Conservation (phyloP, 1,140 invertebrate species). For the Campodea augens region DNA sequence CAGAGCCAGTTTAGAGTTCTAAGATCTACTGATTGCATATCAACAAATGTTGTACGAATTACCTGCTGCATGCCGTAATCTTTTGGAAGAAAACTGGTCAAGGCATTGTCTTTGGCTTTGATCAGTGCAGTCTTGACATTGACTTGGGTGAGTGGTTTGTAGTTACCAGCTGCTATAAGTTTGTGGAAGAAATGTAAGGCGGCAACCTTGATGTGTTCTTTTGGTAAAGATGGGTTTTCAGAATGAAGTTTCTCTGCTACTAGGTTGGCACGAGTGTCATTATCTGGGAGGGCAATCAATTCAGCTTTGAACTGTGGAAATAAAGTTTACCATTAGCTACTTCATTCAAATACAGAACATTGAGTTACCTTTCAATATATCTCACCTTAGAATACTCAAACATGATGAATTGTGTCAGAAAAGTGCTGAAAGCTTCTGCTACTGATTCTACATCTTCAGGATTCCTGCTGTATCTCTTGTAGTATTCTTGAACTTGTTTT, state of each 20-base stretch:
- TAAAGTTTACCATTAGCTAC: too few species aligned
- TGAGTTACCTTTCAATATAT: constrained; percentile 10
- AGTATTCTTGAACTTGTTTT: constrained; percentile 42
- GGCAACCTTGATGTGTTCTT: constrained; percentile 37
- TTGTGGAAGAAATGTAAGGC: constrained; percentile 55
- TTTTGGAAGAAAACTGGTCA: too few species aligned
- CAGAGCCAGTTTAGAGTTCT: too few species aligned
- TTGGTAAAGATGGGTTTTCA: constrained; percentile 22
- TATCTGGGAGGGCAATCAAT: constrained; percentile 29
- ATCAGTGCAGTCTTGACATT: constrained; percentile 50
- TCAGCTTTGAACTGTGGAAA: constrained; percentile 29
- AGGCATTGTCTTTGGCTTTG: constrained; percentile 61
- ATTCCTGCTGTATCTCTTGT: constrained; percentile 20
- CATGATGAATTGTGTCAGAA: constrained; percentile 57
- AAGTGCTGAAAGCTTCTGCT: constrained; percentile 55
- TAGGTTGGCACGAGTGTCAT: constrained; percentile 32
- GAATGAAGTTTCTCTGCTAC: constrained; percentile 30
- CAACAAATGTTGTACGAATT: too few species aligned
- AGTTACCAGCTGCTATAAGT: constrained; percentile 44
- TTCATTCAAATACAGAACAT: constrained; percentile 7
- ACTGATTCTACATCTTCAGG: constrained; percentile 30
- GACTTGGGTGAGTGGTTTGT: constrained; percentile 43
- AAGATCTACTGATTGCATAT: too few species aligned
- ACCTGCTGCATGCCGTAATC: too few species aligned
- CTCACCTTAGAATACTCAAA: constrained; percentile 48